Conservation (phyloP, 2,888 invertebrate genomes). For the Lasioglossum zephyrum region DNA sequence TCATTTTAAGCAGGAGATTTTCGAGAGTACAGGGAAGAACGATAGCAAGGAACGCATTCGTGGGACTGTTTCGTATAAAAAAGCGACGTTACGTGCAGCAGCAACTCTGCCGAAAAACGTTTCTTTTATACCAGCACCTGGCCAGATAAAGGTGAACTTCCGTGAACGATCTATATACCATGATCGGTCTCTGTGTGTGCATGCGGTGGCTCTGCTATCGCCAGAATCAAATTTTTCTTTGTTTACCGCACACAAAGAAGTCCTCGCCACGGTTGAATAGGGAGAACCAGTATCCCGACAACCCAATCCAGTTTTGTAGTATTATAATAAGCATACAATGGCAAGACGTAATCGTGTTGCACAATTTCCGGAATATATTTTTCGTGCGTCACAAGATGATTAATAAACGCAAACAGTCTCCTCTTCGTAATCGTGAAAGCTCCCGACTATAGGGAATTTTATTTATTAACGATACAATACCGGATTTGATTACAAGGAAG, state of each 20-base stretch:
- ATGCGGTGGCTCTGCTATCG: constrained; percentile 62
- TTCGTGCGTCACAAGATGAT: constrained; percentile 2
- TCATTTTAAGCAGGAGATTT: not conserved
- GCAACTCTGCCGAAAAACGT: constrained; percentile 25
- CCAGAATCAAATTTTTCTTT: constrained; percentile 75
- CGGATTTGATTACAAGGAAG: not conserved
- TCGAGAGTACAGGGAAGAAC: not conserved
- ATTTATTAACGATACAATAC: constrained; percentile 29
- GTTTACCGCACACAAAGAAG: constrained; percentile 73
- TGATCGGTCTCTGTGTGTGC: constrained; percentile 34
- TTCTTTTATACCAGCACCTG: constrained; percentile 27
- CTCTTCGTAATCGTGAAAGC: constrained; percentile 13
- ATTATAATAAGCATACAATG: constrained; percentile 58
- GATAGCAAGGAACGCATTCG: not conserved
- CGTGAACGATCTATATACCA: constrained; percentile 28
- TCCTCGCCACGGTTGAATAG: constrained; percentile 33
- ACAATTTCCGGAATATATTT: constrained; percentile 45
- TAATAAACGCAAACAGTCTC: not conserved
- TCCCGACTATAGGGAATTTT: not conserved
- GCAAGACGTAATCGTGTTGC: constrained; percentile 43
- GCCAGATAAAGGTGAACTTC: constrained; percentile 34
- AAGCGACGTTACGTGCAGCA: not conserved
- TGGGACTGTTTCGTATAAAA: not conserved
- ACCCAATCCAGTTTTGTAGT: constrained; percentile 43
- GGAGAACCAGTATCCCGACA: constrained; percentile 27